Base-by-base conservation (phyloP, 2,797 vertebrate genomes). In the Tolypeutes matacus region DNA sequence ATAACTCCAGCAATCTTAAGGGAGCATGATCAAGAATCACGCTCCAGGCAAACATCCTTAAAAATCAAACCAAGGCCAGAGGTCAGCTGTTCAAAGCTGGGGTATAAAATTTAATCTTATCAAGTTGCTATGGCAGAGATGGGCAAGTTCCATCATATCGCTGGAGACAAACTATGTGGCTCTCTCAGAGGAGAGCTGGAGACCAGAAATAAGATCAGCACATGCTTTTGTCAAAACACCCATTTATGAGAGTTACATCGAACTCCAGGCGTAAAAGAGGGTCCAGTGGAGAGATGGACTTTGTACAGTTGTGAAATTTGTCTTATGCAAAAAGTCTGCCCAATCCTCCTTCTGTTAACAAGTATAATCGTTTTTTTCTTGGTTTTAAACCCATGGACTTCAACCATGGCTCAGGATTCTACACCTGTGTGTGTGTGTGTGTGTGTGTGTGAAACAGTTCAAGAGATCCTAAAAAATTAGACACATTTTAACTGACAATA, bases 241-340 rank as follows among this genome's bases (percentile, higher is more conserved):
- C 49, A 36, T 5, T 65, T 62, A 29, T 73, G 60, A 83, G 34
- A 69, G 11, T 81, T 60, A 36, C 23, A 46, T 53, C 6, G 27
- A 86, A 72, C 56, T 86, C 34, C 29, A 60, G n/a, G 39, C 58
- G 65, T 67, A 70, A 92, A 88, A 86, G 49, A 93, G 46, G 73
- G 77, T 73, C 49, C 27, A 14, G 13, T 58, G 29, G 18, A 29
- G 25, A 90, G 5, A 67, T 29, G 46, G 42, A 70, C 25, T 75
- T 93, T 31, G 7, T 20, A n/a, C 7, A 49, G 7, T 77, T 72
- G 27, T 86, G 69, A 93, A 73, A 15, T 21, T 73, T n/a, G 46
- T 53, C 77, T 78, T 31, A 53, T 91, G n/a, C 31, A n/a, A 36
- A 73, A 67, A 76, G 18, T 7, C 39, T 67, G 39, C 53, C 75